These are phyloP conservation scores for Archips crataeganus DNA, from an alignment of 2,888 invertebrate genomes.

Conservation along the genomic window DNA sequence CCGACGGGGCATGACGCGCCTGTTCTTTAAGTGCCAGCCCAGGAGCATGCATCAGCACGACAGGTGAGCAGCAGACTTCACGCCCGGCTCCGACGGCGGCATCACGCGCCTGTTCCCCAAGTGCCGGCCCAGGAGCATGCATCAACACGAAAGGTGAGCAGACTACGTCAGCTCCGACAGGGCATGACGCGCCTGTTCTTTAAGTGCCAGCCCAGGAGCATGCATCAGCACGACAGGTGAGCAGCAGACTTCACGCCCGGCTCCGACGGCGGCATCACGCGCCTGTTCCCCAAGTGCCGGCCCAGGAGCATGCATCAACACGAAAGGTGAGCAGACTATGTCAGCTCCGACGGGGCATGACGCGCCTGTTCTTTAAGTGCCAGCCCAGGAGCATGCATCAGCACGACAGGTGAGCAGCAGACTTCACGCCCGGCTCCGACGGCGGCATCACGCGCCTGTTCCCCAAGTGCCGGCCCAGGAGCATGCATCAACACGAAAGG, in stretches of 20 bases:
- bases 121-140: slow-evolving; percentile 86
- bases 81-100: slow-evolving; percentile 71
- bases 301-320: slow-evolving; percentile 57
- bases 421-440: slow-evolving; percentile 56
- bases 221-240: slow-evolving; percentile 80
- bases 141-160: slow-evolving; percentile 76
- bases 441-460: slow-evolving; percentile 82
- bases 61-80: slow-evolving; percentile 69
- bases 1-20: slow-evolving; percentile 51
- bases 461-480: slow-evolving; percentile 90
- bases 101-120: slow-evolving; percentile 88
- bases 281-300: slow-evolving; percentile 93
- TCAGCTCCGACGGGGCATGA: too few relatives aligned
- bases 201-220: slow-evolving; percentile 88
- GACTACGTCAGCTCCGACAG: not conserved
- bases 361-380: slow-evolving; percentile 65
- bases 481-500: too few relatives aligned
- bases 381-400: slow-evolving; percentile 63
- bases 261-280: not conserved
- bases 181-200: slow-evolving; percentile 88
- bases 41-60: slow-evolving; percentile 75
- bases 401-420: slow-evolving; percentile 68
- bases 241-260: slow-evolving; percentile 75
- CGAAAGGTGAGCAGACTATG: too few relatives aligned
- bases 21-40: slow-evolving; percentile 93